Evolutionary conservation across 1,140 invertebrate species (phyloP).

Genomic region (Orussus abietinus): DNA sequence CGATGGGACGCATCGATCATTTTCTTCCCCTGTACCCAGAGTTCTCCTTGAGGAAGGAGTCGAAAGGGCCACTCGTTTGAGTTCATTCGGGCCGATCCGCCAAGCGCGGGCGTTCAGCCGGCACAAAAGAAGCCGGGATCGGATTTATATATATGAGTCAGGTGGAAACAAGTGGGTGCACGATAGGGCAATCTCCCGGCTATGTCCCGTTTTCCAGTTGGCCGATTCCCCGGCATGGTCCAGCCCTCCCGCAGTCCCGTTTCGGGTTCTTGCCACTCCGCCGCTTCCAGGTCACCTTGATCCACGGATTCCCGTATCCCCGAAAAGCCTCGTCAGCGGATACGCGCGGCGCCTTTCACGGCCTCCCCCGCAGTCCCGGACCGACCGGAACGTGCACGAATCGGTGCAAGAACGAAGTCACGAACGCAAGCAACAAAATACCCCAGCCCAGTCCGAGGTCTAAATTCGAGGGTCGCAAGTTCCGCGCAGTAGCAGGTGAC

Average conservation of each 20-base stretch:
- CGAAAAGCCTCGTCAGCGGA: conserved; percentile 26
- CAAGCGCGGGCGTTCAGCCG: background rate
- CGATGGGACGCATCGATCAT: too few species aligned
- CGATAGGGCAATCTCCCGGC: conserved; percentile 43
- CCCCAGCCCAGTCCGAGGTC: too few species aligned
- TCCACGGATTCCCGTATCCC: conserved; percentile 9
- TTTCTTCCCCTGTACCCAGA: too few species aligned
- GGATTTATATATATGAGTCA: conserved; percentile 23
- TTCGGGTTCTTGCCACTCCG: conserved; percentile 6
- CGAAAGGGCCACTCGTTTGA: too few species aligned
- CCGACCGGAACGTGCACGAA: too few species aligned
- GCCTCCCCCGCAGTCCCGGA: conserved; percentile 24
- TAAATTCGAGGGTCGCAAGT: too few species aligned
- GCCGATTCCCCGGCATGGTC: conserved; percentile 21
- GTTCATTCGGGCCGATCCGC: too few species aligned
- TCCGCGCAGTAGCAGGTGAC: too few species aligned
- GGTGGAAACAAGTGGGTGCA: conserved; percentile 39
- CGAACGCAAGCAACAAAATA: too few species aligned
- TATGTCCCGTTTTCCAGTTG: conserved; percentile 42
- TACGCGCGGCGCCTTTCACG: conserved; percentile 24
- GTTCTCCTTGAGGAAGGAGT: too few species aligned
- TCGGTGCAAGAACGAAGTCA: too few species aligned
- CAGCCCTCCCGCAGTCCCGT: conserved; percentile 3
- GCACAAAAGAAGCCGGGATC: conserved; percentile 14
- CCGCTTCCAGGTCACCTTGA: conserved; percentile 3